Conservation (phyloP, 2,797 vertebrate genomes). For the Lophius americanus region DNA sequence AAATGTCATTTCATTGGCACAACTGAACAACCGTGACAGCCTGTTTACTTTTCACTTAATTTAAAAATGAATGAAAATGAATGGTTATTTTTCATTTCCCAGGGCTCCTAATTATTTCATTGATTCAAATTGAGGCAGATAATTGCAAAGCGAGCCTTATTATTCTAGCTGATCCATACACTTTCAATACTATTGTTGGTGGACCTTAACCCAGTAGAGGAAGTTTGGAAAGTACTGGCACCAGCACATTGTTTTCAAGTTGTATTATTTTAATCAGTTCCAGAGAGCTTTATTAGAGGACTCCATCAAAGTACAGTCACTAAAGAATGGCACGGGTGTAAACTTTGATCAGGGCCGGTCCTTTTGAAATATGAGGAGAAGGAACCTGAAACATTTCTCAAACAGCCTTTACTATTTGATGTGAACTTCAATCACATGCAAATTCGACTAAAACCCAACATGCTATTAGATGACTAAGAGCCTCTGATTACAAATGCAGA, state of each 20-base stretch:
- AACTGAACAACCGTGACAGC: background rate
- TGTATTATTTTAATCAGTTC: conserved; percentile 19
- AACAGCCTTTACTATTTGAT: conserved; percentile 31
- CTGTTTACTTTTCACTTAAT: conserved; percentile 13
- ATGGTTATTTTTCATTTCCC: background rate
- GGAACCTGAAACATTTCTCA: conserved; percentile 21
- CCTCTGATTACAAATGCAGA: conserved; percentile 52
- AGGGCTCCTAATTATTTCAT: conserved; percentile 18
- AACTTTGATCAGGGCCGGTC: conserved; percentile 21
- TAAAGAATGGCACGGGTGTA: conserved; percentile 13
- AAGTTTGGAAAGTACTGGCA: conserved; percentile 17
- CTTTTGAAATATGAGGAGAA: conserved; percentile 13
- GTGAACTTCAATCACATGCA: conserved; percentile 53
- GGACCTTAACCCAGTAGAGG: conserved; percentile 14
- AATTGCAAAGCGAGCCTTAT: conserved; percentile 16
- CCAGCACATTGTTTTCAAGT: background rate
- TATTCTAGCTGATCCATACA: conserved; percentile 16
- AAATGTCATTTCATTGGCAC: background rate
- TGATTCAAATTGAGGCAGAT: conserved; percentile 22
- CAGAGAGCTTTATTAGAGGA: conserved; percentile 10
- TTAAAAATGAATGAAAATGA: background rate
- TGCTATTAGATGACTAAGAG: conserved; percentile 60
- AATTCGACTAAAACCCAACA: conserved; percentile 50
- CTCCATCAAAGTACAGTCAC: background rate
- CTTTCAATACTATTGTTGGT: conserved; percentile 13